Conservation (phyloP, 2,888 invertebrate genomes). For the Baronia brevicornis region DNA sequence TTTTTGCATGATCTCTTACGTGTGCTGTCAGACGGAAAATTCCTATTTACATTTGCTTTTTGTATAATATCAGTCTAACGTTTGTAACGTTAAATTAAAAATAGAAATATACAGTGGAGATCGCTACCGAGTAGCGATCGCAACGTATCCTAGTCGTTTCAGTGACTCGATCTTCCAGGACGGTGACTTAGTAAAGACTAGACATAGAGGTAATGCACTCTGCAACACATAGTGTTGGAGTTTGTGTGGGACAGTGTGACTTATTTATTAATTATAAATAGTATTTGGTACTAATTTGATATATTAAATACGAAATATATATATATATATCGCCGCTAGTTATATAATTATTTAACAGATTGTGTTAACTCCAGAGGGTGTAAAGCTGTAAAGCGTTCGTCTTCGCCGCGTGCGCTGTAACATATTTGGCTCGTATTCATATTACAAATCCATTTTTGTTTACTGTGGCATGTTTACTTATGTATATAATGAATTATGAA, state of each 20-base stretch:
- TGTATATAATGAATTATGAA: constrained; percentile 63
- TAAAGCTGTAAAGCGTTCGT: constrained; percentile 36
- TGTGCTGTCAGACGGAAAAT: constrained; percentile 3
- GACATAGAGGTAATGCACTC: constrained; percentile 29
- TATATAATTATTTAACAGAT: constrained; percentile 45
- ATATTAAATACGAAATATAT: constrained; percentile 51
- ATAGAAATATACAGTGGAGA: constrained; percentile 16
- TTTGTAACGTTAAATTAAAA: constrained; percentile 4
- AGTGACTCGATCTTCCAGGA: constrained; percentile 54
- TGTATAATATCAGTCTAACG: too few species aligned
- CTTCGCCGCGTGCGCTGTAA: constrained; percentile 36
- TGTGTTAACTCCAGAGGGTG: constrained; percentile 49
- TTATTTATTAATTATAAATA: constrained; percentile 16
- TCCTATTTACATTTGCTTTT: too few species aligned
- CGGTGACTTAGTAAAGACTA: constrained; percentile 44
- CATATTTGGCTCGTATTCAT: constrained; percentile 50
- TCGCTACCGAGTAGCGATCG: constrained; percentile 37
- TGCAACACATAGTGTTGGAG: constrained; percentile 62
- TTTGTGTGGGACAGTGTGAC: constrained; percentile 31
- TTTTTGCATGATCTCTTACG: constrained; percentile 33
- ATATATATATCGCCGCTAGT: constrained; percentile 70
- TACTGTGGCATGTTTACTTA: constrained; percentile 65
- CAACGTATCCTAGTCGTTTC: constrained; percentile 44
- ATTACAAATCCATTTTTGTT: constrained; percentile 55
- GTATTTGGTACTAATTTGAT: constrained; percentile 58